A percentile compares a stretch with the other conserved stretches of the same genome.
These are phyloP conservation scores for Carettochelys insculpta DNA, from an alignment of 2,113 vertebrate species.

Conservation along the genomic window DNA sequence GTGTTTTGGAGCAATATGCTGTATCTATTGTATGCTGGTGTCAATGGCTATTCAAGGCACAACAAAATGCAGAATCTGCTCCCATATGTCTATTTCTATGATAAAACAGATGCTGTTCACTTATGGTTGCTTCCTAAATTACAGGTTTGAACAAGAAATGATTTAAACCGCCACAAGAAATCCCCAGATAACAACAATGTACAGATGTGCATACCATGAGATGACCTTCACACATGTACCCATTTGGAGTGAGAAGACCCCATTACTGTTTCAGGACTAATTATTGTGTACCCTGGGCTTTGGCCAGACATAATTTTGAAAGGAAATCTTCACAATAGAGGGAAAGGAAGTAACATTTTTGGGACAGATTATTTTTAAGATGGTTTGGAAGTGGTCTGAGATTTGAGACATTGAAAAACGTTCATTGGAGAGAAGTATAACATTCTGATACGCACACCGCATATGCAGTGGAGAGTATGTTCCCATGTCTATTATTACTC, in stretches of 20 bases:
- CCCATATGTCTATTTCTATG: constrained; percentile 8
- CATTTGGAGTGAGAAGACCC: background rate
- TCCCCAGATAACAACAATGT: background rate
- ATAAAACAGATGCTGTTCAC: background rate
- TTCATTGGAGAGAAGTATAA: constrained; percentile 23
- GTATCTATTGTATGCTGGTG: constrained; percentile 46
- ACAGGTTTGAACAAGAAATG: background rate
- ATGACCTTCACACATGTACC: background rate
- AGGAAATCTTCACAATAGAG: background rate
- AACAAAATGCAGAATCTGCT: constrained; percentile 48
- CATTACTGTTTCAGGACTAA: background rate
- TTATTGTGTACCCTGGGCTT: background rate
- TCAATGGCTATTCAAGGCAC: constrained; percentile 49
- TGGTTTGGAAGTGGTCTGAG: background rate
- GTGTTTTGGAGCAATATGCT: constrained; percentile 47
- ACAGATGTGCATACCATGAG: background rate
- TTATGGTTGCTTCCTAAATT: constrained; percentile 38
- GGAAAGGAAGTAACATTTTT: background rate
- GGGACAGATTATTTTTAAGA: background rate
- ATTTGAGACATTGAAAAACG: background rate
- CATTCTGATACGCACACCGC: background rate
- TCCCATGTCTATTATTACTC: background rate
- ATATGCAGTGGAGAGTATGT: background rate
- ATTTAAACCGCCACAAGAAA: background rate
- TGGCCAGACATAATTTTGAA: background rate